Evolutionary conservation across 2,113 vertebrate species (phyloP), one percentile per base, ranked within the genome.

Genomic region (Pedetes capensis): DNA sequence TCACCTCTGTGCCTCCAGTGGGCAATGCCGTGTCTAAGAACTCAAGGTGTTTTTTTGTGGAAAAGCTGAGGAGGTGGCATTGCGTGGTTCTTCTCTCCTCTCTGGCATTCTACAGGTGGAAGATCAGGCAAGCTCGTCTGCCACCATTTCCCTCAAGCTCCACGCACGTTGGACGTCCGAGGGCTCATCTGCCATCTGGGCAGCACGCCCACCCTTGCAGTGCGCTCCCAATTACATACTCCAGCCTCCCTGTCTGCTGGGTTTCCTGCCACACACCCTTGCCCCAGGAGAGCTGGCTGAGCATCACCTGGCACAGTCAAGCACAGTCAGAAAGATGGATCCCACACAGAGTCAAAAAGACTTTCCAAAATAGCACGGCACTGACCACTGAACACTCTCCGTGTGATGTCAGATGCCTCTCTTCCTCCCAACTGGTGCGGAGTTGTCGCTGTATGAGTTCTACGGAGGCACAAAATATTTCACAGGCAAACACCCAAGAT

Each of bases 21-120:
- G 25, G 34, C 74, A 49, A 4, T 8, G 23, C 6, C 1, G n/a
- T 25, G 0, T 1, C 55, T 49, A 39, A 39, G 29, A 1, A 18
- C 32, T 64, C 59, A 5, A 1, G 9, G 49, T 0, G 3, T 1
- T 71, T 53, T 59, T 76, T 16, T 6, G 8, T 64, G 44, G 49
- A 51, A 55, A 75, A 7, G 32, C 17, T 57, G 14, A 63, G n/a
- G n/a, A n/a, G n/a, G 74, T 47, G 32, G 8, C 3, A 0, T 0
- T 18, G 8, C 14, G 8, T 11, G 5, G 29, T 25, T 86, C 69
- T 5, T 1, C 37, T 47, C 18, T n/a, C 55, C 74, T 64, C 29
- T 47, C 47, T 53, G n/a, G 0, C 29, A 42, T 59, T 55, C 83
- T 17, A 29, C 63, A 92, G n/a, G 91, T 53, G 57, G 39, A 47